Evolutionary conservation across 2,113 vertebrate species (phyloP).

Genomic region (Gorsachius goisagi): DNA sequence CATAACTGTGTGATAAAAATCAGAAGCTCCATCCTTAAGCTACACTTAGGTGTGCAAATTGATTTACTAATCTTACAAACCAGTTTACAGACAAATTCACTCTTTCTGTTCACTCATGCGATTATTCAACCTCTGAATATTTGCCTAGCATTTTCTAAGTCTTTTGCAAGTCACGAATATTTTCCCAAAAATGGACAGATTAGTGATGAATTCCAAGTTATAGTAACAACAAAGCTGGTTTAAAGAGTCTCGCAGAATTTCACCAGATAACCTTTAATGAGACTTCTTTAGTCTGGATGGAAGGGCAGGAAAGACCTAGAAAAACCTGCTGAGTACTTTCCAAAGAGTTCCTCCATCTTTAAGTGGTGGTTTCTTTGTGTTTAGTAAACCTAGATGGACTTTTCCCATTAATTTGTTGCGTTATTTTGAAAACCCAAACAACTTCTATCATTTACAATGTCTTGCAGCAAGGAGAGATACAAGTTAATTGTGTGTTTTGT

Average conservation of each 20-base stretch:
- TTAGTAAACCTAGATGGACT: not conserved
- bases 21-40: not conserved
- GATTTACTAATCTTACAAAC: not conserved
- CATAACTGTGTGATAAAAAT: not conserved
- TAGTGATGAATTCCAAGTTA: not conserved
- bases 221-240: not conserved
- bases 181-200: not conserved
- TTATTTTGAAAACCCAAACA: not conserved
- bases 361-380: not conserved
- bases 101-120: fast-evolving
- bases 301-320: not conserved
- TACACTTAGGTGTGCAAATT: not conserved
- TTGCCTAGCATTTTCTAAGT: not conserved
- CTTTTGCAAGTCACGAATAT: not conserved
- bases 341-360: not conserved
- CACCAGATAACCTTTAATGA: not conserved
- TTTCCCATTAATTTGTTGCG: not conserved
- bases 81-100: not conserved
- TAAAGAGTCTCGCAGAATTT: not conserved
- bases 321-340: not conserved
- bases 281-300: not conserved
- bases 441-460: not conserved
- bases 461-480: not conserved
- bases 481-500: not conserved
- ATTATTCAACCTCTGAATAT: not conserved